Percentiles rank a stretch among this genome's conserved stretches.
phyloP scores from a whole-genome alignment of 2,797 vertebrate species.

The Picus viridis region DNA sequence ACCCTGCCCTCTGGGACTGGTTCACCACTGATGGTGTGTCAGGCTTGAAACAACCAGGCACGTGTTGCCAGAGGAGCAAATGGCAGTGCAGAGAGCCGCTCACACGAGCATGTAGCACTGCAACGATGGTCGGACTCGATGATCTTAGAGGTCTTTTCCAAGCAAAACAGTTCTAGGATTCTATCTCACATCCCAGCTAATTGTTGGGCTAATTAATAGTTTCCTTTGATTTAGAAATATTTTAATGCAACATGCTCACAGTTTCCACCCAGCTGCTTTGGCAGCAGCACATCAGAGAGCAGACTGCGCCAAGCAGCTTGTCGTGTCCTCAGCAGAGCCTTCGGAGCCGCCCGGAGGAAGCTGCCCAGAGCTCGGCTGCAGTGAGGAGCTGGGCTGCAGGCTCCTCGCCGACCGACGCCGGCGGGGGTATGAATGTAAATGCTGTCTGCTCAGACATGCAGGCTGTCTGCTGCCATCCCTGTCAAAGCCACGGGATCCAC shows the following conservation, averaged over 20 bases:
- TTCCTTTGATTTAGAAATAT: not conserved
- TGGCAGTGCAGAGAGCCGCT: not conserved
- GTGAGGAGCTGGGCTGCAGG: not conserved
- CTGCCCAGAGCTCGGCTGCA: not conserved
- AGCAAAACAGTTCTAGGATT: too few relatives aligned
- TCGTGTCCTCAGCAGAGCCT: not conserved
- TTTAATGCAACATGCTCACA: not conserved
- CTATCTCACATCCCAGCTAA: not conserved
- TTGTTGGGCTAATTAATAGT: not conserved
- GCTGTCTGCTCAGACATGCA: not conserved
- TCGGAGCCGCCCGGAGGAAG: not conserved
- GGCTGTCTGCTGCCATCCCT: not conserved
- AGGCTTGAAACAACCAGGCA: accelerated
- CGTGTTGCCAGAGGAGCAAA: not conserved
- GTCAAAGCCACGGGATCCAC: constrained; percentile 19
- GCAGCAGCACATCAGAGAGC: not conserved
- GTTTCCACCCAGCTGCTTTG: not conserved
- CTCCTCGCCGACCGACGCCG: not conserved
- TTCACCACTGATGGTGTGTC: accelerated
- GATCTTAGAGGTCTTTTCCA: too few relatives aligned
- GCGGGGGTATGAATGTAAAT: not conserved
- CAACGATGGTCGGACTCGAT: too few relatives aligned
- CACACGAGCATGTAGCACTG: not conserved
- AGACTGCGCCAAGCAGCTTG: not conserved
- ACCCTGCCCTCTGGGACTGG: not conserved